Percentiles rank a stretch among this genome's conserved stretches.
phyloP scores from a whole-genome alignment of 2,888 invertebrate genomes.

The Drosophila austrosaltans region DNA sequence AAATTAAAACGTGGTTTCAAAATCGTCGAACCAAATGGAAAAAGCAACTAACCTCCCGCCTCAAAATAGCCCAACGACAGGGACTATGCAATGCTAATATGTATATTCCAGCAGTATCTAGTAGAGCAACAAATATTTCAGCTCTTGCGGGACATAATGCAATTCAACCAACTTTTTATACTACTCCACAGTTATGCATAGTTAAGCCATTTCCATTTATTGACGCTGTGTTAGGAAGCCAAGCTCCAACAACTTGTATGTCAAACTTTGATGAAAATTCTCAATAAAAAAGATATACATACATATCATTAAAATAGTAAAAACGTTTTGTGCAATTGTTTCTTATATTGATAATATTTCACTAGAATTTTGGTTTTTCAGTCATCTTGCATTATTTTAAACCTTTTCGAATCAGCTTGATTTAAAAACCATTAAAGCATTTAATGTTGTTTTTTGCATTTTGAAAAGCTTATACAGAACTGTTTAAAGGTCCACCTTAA shows the following conservation, averaged over 20 bases:
- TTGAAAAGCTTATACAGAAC: too few relatives aligned
- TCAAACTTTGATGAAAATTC: constrained; percentile 6
- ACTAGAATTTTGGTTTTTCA: too few relatives aligned
- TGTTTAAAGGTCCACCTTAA: constrained; percentile 1
- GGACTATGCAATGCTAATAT: constrained; percentile 86
- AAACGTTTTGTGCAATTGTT: too few relatives aligned
- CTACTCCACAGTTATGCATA: constrained; percentile 17
- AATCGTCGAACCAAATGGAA: constrained; percentile 97
- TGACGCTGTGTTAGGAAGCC: constrained; percentile 19
- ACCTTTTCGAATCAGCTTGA: too few relatives aligned
- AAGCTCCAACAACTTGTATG: constrained; percentile 2
- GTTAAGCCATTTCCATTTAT: constrained; percentile 21
- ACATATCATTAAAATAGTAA: neutral
- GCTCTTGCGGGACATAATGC: neutral
- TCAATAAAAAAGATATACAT: neutral
- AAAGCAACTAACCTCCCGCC: constrained; percentile 94
- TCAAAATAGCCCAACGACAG: constrained; percentile 95
- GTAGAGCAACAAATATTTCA: neutral
- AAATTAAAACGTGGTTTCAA: constrained; percentile 70
- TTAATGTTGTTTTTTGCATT: too few relatives aligned
- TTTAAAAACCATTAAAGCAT: too few relatives aligned
- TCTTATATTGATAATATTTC: too few relatives aligned
- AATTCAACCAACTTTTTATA: constrained; percentile 14
- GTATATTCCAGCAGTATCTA: constrained; percentile 4
- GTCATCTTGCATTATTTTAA: too few relatives aligned